A percentile compares a stretch with the other conserved stretches of the same genome.
Evolutionary conservation across 1,140 invertebrate genomes (phyloP).

Genomic region (Chelonus insularis): DNA sequence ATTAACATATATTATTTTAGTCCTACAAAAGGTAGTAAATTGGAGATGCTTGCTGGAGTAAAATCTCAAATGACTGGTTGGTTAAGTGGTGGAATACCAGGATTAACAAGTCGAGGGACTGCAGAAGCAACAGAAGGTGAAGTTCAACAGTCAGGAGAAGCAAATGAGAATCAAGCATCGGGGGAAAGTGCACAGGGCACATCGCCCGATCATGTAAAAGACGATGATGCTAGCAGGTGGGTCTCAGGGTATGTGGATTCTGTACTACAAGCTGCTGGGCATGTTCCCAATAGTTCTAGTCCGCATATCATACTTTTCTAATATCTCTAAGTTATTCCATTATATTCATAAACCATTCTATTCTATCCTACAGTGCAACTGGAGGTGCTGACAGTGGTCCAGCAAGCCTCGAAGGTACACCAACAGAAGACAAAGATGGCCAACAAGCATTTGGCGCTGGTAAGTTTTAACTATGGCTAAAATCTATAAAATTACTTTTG

Average conservation of each 20-base stretch:
- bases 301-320: constrained; percentile 19
- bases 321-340: neutral
- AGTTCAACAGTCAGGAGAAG: constrained; percentile 52
- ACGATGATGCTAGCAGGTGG: constrained; percentile 74
- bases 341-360: constrained; percentile 23
- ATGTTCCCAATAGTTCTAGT: constrained; percentile 18
- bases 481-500: too few species aligned
- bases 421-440: constrained; percentile 76
- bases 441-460: constrained; percentile 73
- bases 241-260: constrained; percentile 46
- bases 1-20: constrained; percentile 51
- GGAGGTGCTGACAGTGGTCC: constrained; percentile 83
- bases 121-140: constrained; percentile 50
- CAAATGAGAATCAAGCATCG: constrained; percentile 50
- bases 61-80: constrained; percentile 80
- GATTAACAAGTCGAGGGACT: constrained; percentile 62
- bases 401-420: constrained; percentile 72
- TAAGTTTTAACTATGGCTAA: too few species aligned
- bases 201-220: constrained; percentile 64
- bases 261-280: constrained; percentile 34
- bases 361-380: constrained; percentile 68
- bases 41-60: constrained; percentile 80
- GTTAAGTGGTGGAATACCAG: constrained; percentile 73
- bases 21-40: constrained; percentile 71
- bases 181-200: constrained; percentile 59